phyloP scores from a whole-genome alignment of 2,888 invertebrate species.

The Parnassius mnemosyne region DNA sequence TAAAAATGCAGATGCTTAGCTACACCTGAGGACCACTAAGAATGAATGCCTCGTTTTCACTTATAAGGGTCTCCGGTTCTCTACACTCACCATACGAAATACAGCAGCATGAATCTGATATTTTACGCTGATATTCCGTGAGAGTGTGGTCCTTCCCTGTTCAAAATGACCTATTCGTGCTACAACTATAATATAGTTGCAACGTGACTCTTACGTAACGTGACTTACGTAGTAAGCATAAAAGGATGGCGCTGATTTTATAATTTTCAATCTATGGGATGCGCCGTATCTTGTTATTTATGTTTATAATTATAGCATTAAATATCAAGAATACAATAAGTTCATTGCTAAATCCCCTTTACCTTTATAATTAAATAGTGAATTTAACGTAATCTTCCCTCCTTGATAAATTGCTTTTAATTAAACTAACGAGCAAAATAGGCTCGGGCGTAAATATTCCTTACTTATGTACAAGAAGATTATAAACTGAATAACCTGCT shows the following conservation, averaged over 20 bases:
- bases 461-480: constrained; percentile 9
- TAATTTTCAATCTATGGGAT: background rate
- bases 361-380: background rate
- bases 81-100: no score
- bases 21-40: no score
- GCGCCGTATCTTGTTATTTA: background rate
- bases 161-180: no score
- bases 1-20: no score
- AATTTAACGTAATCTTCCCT: constrained; percentile 13
- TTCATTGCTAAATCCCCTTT: background rate
- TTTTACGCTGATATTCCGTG: no score
- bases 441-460: constrained; percentile 13
- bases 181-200: no score
- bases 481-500: background rate
- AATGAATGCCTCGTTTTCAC: no score
- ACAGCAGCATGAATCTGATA: no score
- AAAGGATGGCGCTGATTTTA: background rate
- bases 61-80: no score
- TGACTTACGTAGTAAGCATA: background rate
- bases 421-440: constrained; percentile 29
- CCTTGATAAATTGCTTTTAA: constrained; percentile 29
- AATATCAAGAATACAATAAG: background rate
- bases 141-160: no score
- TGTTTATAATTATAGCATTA: background rate
- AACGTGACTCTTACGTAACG: no score